These are phyloP conservation scores for Phalacrocorax pelagicus DNA, from an alignment of 2,113 vertebrate genomes.

Conservation along the genomic window DNA sequence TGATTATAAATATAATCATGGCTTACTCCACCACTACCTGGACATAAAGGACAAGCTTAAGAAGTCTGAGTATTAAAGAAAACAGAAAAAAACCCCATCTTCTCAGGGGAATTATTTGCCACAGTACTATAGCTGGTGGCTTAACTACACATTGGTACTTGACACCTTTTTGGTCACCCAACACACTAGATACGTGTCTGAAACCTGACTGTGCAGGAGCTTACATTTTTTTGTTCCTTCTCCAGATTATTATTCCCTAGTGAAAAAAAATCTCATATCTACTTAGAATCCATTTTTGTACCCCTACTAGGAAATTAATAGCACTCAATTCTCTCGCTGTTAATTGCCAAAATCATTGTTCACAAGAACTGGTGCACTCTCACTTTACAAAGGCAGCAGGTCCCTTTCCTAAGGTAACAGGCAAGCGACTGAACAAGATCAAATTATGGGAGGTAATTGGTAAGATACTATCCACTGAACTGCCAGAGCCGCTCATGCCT, in stretches of 20 bases:
- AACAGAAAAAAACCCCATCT: not conserved
- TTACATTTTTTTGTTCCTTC: not conserved
- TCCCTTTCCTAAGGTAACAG: not conserved
- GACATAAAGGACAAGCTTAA: not conserved
- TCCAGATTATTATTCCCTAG: not conserved
- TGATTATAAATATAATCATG: not conserved
- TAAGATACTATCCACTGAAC: not conserved
- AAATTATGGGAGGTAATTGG: not conserved
- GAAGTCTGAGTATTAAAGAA: not conserved
- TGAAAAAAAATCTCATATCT: fast-evolving
- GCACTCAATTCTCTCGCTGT: not conserved
- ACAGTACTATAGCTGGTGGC: not conserved
- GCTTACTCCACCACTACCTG: not conserved
- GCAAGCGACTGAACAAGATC: fast-evolving
- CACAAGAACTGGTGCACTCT: not conserved
- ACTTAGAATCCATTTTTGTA: not conserved
- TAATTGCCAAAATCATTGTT: not conserved
- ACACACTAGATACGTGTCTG: not conserved
- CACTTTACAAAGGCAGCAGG: not conserved
- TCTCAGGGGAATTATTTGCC: not conserved
- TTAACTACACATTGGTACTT: not conserved
- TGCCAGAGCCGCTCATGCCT: not conserved
- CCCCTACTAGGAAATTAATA: not conserved
- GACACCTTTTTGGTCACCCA: not conserved
- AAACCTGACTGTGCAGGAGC: not conserved